Evolutionary conservation across 2,113 vertebrate species (phyloP).

Genomic region (Centrocercus urophasianus): DNA sequence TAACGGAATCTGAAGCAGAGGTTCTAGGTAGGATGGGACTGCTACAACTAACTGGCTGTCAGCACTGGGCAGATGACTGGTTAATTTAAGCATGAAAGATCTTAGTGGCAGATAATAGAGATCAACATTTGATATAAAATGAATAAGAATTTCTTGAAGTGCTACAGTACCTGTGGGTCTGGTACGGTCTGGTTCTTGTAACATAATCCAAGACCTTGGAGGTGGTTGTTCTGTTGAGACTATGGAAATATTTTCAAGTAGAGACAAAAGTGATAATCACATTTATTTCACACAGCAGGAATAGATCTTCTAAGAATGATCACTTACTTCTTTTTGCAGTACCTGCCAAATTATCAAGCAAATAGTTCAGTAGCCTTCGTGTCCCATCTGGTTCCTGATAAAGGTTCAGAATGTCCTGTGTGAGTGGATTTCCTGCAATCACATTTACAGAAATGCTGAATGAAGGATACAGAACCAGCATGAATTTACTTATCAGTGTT

Average conservation of each 20-base stretch:
- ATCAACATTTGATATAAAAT: not conserved
- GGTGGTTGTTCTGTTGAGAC: slow-evolving; percentile 95
- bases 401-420: slow-evolving; percentile 97
- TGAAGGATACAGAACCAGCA: not conserved
- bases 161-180: slow-evolving; percentile 83
- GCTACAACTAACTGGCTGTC: not conserved
- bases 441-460: slow-evolving; percentile 33
- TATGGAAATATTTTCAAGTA: slow-evolving; percentile 58
- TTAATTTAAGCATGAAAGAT: not conserved
- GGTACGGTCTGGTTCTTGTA: slow-evolving; percentile 93
- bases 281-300: slow-evolving; percentile 58
- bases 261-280: slow-evolving; percentile 63
- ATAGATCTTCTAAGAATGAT: slow-evolving; percentile 46
- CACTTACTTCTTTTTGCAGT: slow-evolving; percentile 97
- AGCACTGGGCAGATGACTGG: not conserved
- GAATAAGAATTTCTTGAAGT: not conserved
- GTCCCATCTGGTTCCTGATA: slow-evolving; percentile 98
- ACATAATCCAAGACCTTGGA: slow-evolving; percentile 95
- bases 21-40: not conserved
- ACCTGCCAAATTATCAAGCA: slow-evolving; percentile 99
- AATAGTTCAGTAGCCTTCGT: slow-evolving; percentile 95
- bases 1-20: not conserved
- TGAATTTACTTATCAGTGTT: not conserved
- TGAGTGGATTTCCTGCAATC: slow-evolving; percentile 95
- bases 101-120: not conserved